Conservation (phyloP, 2,113 vertebrate genomes). For the Cyprinodon variegatus region DNA sequence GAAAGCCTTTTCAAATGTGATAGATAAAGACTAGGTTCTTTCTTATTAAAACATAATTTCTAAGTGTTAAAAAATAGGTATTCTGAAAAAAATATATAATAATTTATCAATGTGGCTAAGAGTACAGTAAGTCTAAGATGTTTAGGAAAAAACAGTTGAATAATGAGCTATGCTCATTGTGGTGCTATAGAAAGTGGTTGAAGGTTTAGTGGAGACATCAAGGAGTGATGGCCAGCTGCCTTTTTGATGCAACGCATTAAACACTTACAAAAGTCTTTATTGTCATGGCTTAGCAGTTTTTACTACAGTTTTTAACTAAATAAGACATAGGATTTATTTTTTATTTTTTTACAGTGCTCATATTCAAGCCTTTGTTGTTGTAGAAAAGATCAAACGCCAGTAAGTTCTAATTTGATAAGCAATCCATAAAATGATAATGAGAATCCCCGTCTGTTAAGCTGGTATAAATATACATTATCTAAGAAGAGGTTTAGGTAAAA, state of each 20-base stretch:
- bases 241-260: slow-evolving; percentile 18
- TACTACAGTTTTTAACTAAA: slow-evolving; percentile 8
- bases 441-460: neutral
- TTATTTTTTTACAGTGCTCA: slow-evolving; percentile 8
- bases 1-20: no score
- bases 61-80: no score
- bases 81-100: no score
- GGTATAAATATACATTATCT: neutral
- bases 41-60: no score
- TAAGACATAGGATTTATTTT: slow-evolving; percentile 21
- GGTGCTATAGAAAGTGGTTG: no score
- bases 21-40: no score
- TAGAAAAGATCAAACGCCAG: slow-evolving; percentile 6
- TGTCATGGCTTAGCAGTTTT: slow-evolving; percentile 46
- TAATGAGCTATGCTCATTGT: no score
- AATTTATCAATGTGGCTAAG: no score
- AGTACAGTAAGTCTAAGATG: no score
- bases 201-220: no score
- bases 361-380: slow-evolving; percentile 8
- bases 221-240: slow-evolving; percentile 12
- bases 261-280: slow-evolving; percentile 29
- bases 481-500: no score
- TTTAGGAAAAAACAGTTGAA: no score
- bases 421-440: slow-evolving; percentile 4
- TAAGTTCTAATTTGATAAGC: slow-evolving; percentile 10